These are phyloP conservation scores for Melanotaenia trifasciata DNA, from an alignment of 2,797 vertebrate genomes.

Conservation along the genomic window DNA sequence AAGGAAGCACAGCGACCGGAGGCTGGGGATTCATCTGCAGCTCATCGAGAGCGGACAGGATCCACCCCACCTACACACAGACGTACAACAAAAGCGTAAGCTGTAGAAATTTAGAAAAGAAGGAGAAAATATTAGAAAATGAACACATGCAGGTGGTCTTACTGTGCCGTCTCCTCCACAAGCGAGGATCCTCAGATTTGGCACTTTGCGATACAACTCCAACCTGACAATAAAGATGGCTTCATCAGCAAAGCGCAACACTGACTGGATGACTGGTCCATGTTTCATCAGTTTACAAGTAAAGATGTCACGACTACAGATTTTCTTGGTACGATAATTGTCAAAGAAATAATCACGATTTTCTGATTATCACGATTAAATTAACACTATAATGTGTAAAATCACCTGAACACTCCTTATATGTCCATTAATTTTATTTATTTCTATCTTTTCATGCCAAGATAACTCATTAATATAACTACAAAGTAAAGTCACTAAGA, in stretches of 20 bases:
- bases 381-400: too few relatives aligned
- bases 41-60: constrained; percentile 96
- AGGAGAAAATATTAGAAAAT: neutral
- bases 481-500: too few relatives aligned
- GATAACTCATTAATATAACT: too few relatives aligned
- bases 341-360: too few relatives aligned
- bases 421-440: too few relatives aligned
- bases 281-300: neutral
- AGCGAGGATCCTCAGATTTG: constrained; percentile 96
- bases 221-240: constrained; percentile 78
- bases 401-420: too few relatives aligned
- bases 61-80: constrained; percentile 94
- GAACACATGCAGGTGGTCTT: constrained; percentile 37
- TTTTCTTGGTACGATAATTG: too few relatives aligned
- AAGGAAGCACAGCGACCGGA: constrained; percentile 96
- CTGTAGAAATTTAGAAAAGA: neutral
- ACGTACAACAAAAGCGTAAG: constrained; percentile 1
- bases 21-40: constrained; percentile 94
- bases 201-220: constrained; percentile 97
- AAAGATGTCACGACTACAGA: too few relatives aligned
- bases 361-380: too few relatives aligned
- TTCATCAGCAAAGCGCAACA: neutral
- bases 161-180: constrained; percentile 98
- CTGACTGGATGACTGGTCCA: constrained; percentile 33
- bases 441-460: too few relatives aligned